phyloP scores from a whole-genome alignment of 2,113 vertebrate species.

The Indri indri region DNA sequence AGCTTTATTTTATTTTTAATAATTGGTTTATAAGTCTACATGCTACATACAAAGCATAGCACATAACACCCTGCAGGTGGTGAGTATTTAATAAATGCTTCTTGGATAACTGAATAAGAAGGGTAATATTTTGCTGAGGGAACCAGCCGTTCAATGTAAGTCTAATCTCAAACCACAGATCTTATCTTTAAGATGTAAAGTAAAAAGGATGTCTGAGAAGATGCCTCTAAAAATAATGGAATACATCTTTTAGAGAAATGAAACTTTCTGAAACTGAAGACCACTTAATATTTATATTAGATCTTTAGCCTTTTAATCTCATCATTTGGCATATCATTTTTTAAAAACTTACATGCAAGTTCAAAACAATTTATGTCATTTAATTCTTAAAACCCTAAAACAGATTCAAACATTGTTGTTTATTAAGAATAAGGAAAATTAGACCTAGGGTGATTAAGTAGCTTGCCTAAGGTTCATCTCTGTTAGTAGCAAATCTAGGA shows the following conservation, averaged over 20 bases:
- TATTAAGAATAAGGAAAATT: neutral
- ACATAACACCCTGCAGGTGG: neutral
- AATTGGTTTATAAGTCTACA: neutral
- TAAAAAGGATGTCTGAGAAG: neutral
- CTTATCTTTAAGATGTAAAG: neutral
- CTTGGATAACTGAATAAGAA: neutral
- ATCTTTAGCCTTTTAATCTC: neutral
- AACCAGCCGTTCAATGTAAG: neutral
- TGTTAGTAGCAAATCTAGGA: neutral
- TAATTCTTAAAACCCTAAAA: neutral
- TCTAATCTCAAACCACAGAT: neutral
- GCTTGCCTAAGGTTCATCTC: neutral
- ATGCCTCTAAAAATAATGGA: neutral
- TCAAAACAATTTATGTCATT: neutral
- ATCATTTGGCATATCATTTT: neutral
- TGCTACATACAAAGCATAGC: neutral
- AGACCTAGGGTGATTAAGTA: neutral
- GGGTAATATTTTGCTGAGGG: neutral
- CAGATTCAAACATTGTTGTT: neutral
- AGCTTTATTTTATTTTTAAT: neutral
- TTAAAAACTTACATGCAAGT: neutral
- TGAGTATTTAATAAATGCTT: neutral
- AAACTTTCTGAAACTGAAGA: neutral
- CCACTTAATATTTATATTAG: neutral
- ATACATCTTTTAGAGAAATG: neutral